Conservation (phyloP, 2,888 invertebrate species). For the Phytoseiulus persimilis region DNA sequence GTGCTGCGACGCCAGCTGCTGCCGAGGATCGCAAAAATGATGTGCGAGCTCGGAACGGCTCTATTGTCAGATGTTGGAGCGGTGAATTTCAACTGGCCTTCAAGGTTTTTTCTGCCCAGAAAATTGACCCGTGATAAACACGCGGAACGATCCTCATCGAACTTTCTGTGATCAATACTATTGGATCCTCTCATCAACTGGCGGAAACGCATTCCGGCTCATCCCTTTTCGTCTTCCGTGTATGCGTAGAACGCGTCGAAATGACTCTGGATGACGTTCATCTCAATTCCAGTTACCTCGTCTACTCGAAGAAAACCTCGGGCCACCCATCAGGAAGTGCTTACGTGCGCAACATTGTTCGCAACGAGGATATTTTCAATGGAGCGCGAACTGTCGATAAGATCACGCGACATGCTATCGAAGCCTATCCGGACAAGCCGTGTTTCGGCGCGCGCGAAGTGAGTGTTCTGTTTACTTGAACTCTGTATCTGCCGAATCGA, state of each 20-base stretch:
- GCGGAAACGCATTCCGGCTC: too few relatives aligned
- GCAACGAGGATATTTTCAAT: slow-evolving; percentile 30
- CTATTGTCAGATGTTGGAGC: too few relatives aligned
- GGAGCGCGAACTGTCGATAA: slow-evolving; percentile 51
- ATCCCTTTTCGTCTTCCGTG: too few relatives aligned
- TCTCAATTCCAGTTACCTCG: neutral
- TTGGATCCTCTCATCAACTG: neutral
- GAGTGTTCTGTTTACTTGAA: too few relatives aligned
- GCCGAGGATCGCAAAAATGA: too few relatives aligned
- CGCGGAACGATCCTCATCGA: neutral
- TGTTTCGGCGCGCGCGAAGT: slow-evolving; percentile 79
- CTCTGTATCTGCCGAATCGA: neutral
- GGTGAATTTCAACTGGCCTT: neutral
- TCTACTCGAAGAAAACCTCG: neutral
- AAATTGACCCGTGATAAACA: neutral
- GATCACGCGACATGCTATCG: slow-evolving; percentile 69
- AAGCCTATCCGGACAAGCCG: slow-evolving; percentile 63
- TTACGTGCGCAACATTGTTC: slow-evolving; percentile 14
- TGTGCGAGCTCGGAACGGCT: too few relatives aligned
- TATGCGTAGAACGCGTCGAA: neutral
- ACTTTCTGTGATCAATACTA: neutral
- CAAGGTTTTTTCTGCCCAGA: neutral
- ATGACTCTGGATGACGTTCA: neutral
- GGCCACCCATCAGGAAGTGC: neutral
- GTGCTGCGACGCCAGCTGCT: too few relatives aligned